Percentiles rank a stretch among this genome's conserved stretches.
Evolutionary conservation across 2,113 vertebrate genomes (phyloP).

Genomic region (Diadophis punctatus): DNA sequence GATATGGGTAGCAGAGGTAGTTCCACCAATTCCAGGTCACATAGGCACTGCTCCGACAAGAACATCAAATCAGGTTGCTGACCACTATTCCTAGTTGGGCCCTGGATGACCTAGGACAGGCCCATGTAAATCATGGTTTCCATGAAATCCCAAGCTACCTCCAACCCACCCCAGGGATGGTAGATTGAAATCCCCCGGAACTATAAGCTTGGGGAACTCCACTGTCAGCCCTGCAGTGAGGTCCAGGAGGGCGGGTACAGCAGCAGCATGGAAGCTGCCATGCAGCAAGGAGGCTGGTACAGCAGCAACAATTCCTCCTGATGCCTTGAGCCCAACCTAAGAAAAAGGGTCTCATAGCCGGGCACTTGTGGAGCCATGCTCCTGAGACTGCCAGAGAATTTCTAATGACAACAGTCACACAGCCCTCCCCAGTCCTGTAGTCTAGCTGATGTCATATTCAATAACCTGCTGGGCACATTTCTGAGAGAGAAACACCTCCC

Average conservation of each 20-base stretch:
- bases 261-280: neutral
- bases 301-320: neutral
- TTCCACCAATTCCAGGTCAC: neutral
- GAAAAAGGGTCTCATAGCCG: neutral
- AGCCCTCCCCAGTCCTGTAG: neutral
- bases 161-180: neutral
- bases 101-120: neutral
- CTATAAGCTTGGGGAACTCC: neutral
- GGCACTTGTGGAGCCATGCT: neutral
- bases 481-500: neutral
- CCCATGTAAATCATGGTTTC: neutral
- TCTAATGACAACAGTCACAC: neutral
- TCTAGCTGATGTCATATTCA: neutral
- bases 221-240: neutral
- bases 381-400: neutral
- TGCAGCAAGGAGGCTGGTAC: neutral
- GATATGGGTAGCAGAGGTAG: neutral
- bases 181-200: neutral
- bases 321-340: neutral
- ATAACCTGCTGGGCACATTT: neutral
- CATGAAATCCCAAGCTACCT: neutral
- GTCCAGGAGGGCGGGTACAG: no score
- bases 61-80: neutral
- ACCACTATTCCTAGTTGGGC: neutral
- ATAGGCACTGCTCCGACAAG: neutral